phyloP scores from a whole-genome alignment of 2,797 vertebrate genomes.

The Alauda arvensis region DNA sequence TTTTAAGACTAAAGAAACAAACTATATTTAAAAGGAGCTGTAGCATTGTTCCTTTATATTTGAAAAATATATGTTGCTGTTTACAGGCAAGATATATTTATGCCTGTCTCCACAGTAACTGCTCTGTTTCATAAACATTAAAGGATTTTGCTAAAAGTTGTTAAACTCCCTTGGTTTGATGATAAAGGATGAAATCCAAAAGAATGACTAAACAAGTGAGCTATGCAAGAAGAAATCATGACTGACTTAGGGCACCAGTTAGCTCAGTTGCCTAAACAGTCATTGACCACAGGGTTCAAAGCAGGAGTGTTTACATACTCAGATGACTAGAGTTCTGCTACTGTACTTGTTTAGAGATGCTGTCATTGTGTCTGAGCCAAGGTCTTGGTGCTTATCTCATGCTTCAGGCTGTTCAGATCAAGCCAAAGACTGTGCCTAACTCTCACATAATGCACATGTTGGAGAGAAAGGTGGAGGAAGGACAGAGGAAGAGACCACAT shows the following conservation, averaged over 20 bases:
- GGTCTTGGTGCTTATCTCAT: not conserved
- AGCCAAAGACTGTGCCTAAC: not conserved
- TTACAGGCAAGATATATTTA: conserved; percentile 3
- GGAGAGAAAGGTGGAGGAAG: not conserved
- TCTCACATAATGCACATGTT: not conserved
- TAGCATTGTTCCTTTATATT: conserved; percentile 37
- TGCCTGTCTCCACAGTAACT: not conserved
- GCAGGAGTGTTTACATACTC: not conserved
- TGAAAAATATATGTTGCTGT: conserved; percentile 22
- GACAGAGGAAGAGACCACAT: not conserved
- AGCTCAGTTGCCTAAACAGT: not conserved
- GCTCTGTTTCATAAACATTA: conserved; percentile 4
- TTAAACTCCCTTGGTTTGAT: not conserved
- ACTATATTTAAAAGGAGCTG: conserved; percentile 42
- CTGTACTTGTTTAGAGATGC: not conserved
- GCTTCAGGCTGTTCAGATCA: not conserved
- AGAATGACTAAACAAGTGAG: not conserved
- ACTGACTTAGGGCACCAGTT: not conserved
- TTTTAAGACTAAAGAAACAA: conserved; percentile 43
- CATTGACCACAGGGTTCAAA: not conserved
- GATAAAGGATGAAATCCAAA: not conserved
- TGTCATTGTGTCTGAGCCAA: not conserved
- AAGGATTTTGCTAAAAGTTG: conserved; percentile 19
- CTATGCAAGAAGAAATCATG: not conserved
- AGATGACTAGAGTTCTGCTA: not conserved